Conservation (phyloP, 2,113 vertebrate genomes). For the Phalacrocorax pelagicus region DNA sequence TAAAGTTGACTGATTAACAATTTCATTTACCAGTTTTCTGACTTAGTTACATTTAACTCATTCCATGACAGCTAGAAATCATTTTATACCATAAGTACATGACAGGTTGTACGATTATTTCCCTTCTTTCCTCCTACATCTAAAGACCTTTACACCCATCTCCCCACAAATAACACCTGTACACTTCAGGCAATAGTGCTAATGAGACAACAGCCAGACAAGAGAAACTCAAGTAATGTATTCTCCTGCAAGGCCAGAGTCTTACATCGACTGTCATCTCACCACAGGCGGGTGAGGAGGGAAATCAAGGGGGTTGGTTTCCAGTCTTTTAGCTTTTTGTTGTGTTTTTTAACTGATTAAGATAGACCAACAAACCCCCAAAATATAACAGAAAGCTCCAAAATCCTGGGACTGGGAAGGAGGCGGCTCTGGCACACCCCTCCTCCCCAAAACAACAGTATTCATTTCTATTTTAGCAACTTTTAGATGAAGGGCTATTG, state of each 20-base stretch:
- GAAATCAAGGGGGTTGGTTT: neutral
- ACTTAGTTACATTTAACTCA: neutral
- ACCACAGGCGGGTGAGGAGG: neutral
- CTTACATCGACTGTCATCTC: neutral
- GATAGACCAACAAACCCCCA: neutral
- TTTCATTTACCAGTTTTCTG: neutral
- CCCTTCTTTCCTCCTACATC: neutral
- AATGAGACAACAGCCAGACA: neutral
- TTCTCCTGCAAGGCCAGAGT: neutral
- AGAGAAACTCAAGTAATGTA: neutral
- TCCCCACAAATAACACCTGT: neutral
- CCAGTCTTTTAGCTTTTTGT: neutral
- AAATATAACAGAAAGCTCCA: neutral
- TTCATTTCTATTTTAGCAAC: neutral
- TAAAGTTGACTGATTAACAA: neutral
- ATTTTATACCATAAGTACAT: neutral
- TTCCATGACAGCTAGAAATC: neutral
- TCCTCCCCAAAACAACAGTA: neutral
- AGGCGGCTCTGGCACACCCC: neutral
- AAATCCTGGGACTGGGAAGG: neutral
- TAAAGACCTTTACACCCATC: neutral
- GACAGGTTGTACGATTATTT: neutral
- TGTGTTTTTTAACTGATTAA: neutral
- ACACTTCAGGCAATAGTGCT: neutral
- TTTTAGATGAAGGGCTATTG: neutral